These are phyloP conservation scores for Phrynosoma blainvillii DNA, from an alignment of 2,113 vertebrate genomes.

Conservation along the genomic window DNA sequence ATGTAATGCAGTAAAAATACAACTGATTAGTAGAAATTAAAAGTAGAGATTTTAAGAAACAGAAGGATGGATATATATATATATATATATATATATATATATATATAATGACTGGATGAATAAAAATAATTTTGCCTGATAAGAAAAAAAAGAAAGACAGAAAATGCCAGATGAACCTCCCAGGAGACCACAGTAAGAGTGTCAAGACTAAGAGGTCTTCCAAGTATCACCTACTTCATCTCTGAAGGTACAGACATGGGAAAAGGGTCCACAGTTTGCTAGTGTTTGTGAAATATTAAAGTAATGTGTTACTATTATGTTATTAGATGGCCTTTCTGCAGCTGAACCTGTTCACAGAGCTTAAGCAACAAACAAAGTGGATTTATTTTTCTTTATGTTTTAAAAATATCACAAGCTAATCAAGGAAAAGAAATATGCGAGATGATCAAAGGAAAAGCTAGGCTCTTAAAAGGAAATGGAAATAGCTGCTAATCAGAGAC, in stretches of 20 bases:
- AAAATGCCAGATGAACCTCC: neutral
- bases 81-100: too few relatives aligned
- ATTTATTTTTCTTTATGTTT: constrained; percentile 7
- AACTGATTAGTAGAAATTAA: neutral
- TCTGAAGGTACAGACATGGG: neutral
- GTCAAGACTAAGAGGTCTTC: neutral
- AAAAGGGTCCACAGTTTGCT: neutral
- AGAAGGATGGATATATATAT: neutral
- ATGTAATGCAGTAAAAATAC: neutral
- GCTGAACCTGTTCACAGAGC: neutral
- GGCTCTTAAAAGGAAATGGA: constrained; percentile 36
- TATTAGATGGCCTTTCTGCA: neutral
- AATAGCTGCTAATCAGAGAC: constrained; percentile 12
- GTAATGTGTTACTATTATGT: neutral
- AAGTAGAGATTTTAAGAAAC: neutral
- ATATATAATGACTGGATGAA: neutral
- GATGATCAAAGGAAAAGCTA: constrained; percentile 37
- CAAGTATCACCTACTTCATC: neutral
- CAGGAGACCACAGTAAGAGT: neutral
- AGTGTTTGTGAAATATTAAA: neutral
- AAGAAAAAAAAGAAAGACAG: too few relatives aligned
- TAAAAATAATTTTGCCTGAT: neutral
- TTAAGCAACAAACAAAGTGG: neutral
- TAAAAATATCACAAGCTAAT: constrained; percentile 4
- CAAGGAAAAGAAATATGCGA: neutral